Percentiles rank a stretch among this genome's conserved stretches.
These are phyloP conservation scores for Cosmia pyralina DNA, from an alignment of 2,888 invertebrate species.

Conservation along the genomic window DNA sequence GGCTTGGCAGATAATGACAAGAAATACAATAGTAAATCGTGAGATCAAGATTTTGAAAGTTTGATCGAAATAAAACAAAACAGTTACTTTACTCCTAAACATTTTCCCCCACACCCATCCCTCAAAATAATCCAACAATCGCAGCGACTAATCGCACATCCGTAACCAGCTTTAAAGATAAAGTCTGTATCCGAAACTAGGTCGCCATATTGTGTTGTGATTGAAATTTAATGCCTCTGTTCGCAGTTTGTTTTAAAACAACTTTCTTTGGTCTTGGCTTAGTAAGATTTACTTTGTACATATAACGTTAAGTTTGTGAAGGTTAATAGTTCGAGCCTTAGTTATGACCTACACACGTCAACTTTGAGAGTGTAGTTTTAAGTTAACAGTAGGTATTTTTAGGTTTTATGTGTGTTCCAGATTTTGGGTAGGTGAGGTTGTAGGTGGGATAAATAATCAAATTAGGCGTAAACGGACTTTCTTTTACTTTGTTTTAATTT, in stretches of 20 bases:
- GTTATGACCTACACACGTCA: conserved; percentile 11
- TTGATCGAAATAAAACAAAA: neutral
- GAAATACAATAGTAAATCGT: neutral
- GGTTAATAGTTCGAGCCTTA: conserved; percentile 49
- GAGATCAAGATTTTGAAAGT: neutral
- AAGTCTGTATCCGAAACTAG: conserved; percentile 69
- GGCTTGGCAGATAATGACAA: neutral
- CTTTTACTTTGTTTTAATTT: neutral
- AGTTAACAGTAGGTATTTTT: conserved; percentile 10
- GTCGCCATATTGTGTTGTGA: conserved; percentile 78
- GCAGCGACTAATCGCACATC: conserved; percentile 48
- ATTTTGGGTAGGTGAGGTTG: neutral
- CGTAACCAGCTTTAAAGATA: conserved; percentile 61
- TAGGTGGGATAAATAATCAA: neutral
- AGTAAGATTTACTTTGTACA: conserved; percentile 55
- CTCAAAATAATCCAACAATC: conserved; percentile 13
- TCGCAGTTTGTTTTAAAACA: conserved; percentile 73
- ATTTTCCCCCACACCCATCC: neutral
- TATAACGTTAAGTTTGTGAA: conserved; percentile 36
- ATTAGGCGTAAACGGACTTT: neutral
- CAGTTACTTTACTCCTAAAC: neutral
- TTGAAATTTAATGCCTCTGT: conserved; percentile 79
- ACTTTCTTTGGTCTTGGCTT: conserved; percentile 66
- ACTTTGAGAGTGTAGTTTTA: conserved; percentile 34
- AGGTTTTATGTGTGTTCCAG: conserved; percentile 4